Base-by-base conservation (phyloP, 2,113 vertebrate genomes). In the Jaculus jaculus region DNA sequence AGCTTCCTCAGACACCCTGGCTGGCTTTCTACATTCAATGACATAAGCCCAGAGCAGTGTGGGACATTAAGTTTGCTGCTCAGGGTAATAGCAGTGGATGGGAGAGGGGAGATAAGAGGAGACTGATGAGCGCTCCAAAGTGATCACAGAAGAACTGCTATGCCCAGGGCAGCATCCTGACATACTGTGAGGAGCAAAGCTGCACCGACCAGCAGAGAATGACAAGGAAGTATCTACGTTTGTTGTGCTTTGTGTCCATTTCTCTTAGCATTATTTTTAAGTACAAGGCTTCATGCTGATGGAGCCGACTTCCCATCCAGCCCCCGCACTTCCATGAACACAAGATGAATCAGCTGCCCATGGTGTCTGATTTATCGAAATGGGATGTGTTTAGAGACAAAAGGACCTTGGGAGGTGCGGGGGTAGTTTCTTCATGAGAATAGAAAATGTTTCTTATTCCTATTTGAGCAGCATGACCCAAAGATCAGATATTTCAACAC, bases 401-500 rank as follows among this genome's bases (percentile, higher is more conserved):
- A 51, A 69, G 9, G 6, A 88, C 21, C 39, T 92, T 79, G 69
- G 63, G 82, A 72, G n/a, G n/a, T n/a, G n/a, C n/a, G n/a, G 10
- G 26, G 66, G 73, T 84, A 72, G 20, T 11, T 5, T 8, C 75
- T 17, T 68, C 90, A 39, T 34, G 32, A 32, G 26, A 68, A 83
- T 51, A 72, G 47, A 93, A 87, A 72, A 39, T 58, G 17, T 77
- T 92, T 58, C 16, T 84, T 82, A 32, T 91, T 94, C 54, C 2
- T 15, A 68, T 72, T 66, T 92, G 77, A 92, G 34, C 94, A 93
- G 32, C 6, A 60, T 54, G 60, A 85, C 24, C 20, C 79, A 21
- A 92, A 84, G 60, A 68, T 77, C 93, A 81, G 37, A 73, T 30
- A 54, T 30, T 79, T 75, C 11, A 42, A 37, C 54, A 26, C 1